Percentiles rank a stretch among this genome's conserved stretches.
Evolutionary conservation across 2,797 vertebrate species (phyloP).

Genomic region (Esox masquinongy): DNA sequence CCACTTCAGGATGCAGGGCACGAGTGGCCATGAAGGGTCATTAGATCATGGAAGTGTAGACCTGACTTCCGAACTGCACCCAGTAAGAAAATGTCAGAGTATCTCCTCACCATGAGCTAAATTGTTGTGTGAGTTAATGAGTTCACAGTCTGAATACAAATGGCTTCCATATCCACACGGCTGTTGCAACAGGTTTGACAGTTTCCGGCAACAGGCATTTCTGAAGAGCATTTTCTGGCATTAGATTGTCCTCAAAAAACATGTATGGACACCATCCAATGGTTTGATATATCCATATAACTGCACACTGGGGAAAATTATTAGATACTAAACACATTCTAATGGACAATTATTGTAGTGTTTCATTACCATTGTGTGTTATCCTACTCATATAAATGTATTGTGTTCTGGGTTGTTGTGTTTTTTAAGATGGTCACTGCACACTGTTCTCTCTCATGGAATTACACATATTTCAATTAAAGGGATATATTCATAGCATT

Average conservation of each 20-base stretch:
- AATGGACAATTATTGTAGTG: not conserved
- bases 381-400: not conserved
- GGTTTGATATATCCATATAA: not conserved
- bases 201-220: not conserved
- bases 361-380: not conserved
- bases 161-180: slow-evolving; percentile 10
- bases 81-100: slow-evolving; percentile 14
- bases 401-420: not conserved
- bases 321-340: not conserved
- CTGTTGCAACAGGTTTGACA: slow-evolving; percentile 34
- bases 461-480: not conserved
- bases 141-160: slow-evolving; percentile 28
- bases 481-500: not conserved
- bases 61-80: slow-evolving; percentile 26
- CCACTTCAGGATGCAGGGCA: slow-evolving; percentile 26
- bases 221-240: not conserved
- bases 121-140: slow-evolving; percentile 31
- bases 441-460: not conserved
- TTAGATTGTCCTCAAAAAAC: not conserved
- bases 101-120: slow-evolving; percentile 30
- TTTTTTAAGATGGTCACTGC: not conserved
- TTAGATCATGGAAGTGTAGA: slow-evolving; percentile 20
- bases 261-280: not conserved
- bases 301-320: not conserved
- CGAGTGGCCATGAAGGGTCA: slow-evolving; percentile 11